Evolutionary conservation across 2,113 vertebrate species (phyloP).

Genomic region (Menura novaehollandiae): DNA sequence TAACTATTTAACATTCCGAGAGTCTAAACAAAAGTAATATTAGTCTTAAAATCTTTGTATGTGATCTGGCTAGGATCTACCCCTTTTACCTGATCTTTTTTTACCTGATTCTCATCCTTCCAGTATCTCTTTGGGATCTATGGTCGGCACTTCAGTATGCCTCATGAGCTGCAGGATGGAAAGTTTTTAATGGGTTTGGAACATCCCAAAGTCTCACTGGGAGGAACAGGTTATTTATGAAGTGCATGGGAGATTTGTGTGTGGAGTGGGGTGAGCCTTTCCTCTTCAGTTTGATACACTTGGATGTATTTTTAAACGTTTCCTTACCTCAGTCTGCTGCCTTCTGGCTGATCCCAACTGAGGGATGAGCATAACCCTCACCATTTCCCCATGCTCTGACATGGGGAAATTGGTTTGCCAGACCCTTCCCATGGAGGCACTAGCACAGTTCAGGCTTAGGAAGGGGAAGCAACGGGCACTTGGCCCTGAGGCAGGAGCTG

Average conservation of each 20-base stretch:
- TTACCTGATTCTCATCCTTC: background rate
- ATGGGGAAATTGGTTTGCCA: background rate
- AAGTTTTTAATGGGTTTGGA: background rate
- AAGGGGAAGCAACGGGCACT: accelerated
- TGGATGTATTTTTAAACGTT: background rate
- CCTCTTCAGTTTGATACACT: background rate
- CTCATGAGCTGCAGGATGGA: background rate
- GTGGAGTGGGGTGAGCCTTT: accelerated
- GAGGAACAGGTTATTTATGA: background rate
- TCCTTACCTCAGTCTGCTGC: background rate
- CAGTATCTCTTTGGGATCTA: background rate
- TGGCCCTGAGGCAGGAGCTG: accelerated
- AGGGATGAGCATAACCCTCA: accelerated
- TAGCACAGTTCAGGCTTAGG: background rate
- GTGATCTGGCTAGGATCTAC: background rate
- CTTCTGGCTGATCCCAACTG: background rate
- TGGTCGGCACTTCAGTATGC: background rate
- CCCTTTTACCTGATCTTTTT: background rate
- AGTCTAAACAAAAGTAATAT: background rate
- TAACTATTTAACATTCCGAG: background rate
- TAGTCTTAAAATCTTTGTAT: background rate
- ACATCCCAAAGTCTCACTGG: background rate
- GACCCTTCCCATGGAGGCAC: background rate
- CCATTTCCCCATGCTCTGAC: background rate
- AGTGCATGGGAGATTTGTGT: background rate